Conservation (phyloP, 1,140 invertebrate genomes). For the Leptopilina boulardi region DNA sequence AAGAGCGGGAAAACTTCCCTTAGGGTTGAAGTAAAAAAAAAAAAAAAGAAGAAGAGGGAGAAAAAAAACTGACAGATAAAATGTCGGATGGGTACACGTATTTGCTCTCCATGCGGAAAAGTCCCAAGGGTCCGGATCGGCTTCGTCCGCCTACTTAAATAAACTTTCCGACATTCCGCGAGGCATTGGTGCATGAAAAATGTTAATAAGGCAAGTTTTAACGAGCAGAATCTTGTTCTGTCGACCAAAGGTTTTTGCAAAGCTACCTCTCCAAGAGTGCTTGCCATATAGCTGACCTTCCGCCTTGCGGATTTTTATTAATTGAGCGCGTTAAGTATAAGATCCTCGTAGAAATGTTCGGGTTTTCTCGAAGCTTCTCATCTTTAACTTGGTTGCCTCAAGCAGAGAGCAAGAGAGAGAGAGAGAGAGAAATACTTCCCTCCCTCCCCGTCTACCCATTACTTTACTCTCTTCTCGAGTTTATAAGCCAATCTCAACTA, state of each 20-base stretch:
- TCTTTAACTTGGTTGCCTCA: conserved; percentile 18
- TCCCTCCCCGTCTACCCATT: neutral
- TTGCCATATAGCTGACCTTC: conserved; percentile 46
- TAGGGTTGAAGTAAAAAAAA: conserved; percentile 48
- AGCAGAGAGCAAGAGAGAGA: neutral
- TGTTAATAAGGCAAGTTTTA: conserved; percentile 75
- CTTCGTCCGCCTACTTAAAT: conserved; percentile 60
- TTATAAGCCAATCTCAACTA: conserved; percentile 20
- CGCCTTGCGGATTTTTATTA: conserved; percentile 57
- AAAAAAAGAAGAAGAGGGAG: neutral
- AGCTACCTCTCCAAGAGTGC: conserved; percentile 23
- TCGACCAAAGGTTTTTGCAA: conserved; percentile 37
- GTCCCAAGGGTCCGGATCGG: conserved; percentile 39
- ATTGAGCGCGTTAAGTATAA: conserved; percentile 47
- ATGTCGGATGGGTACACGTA: conserved; percentile 53
- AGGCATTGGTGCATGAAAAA: conserved; percentile 72
- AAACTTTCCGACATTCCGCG: conserved; percentile 67
- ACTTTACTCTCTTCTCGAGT: conserved; percentile 11
- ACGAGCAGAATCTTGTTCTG: conserved; percentile 62
- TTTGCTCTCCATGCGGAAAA: conserved; percentile 45
- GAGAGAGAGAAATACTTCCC: neutral
- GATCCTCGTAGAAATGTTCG: conserved; percentile 3
- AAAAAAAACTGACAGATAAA: conserved; percentile 54
- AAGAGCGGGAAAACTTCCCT: conserved; percentile 50
- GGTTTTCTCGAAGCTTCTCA: conserved; percentile 20